Base-by-base conservation (phyloP, 2,888 invertebrate species). In the Pyrrhosoma nymphula region DNA sequence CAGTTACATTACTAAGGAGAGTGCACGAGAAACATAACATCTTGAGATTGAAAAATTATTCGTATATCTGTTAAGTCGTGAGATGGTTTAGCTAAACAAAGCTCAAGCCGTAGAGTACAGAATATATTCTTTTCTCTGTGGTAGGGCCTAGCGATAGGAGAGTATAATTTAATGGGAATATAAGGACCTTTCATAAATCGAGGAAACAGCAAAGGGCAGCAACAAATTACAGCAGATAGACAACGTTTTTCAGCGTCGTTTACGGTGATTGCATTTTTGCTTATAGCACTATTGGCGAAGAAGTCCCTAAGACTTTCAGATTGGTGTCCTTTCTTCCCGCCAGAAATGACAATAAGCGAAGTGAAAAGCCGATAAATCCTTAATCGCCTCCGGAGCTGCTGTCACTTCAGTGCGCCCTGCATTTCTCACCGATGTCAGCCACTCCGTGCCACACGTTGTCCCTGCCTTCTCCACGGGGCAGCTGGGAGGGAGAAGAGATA, bases 311-410 rank as follows among this genome's bases (percentile, higher is more conserved):
- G 16, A 26, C n/a, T 69, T n/a, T 6, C n/a, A 16, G 82, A 82
- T 82, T 35, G 30, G 30, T 35, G 35, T 16, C 35, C 82, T 82
- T 82, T 82, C 82, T 82, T 35, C 82, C n/a, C 82, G 14, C 82
- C 82, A 82, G 82, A 30, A 35, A 35, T 82, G 82, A 82, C 82
- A 82, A 82, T 82, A 35, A 82, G 82, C 82, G 82, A 35, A 82
- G 82, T 82, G 82, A 82, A 82, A 82, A 82, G 35, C 82, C 82
- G 82, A 82, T 82, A 82, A 82, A 82, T 82, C 82, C 82, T 82
- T 82, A 82, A 82, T 35, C 82, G 82, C 82, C 82, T 20, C 82
- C 82, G 82, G 18, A 30, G 82, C 35, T 35, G 82, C 35, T 82
- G 82, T 82, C 82, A 82, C 82, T 82, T 82, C 82, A n/a, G 8